Evolutionary conservation across 2,797 vertebrate species (phyloP).

Genomic region (Trematomus bernacchii): DNA sequence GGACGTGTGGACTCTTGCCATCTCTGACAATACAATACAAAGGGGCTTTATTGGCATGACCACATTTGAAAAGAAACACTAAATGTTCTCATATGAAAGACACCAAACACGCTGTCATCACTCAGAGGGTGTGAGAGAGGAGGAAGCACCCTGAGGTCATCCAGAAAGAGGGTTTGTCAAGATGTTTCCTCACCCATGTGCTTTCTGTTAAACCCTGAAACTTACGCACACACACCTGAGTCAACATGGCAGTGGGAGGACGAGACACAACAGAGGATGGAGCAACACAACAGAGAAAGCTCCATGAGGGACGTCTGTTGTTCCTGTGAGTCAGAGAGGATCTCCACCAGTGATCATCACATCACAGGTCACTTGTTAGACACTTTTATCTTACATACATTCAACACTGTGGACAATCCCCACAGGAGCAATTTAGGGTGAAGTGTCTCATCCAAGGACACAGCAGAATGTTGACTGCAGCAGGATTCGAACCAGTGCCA

Average conservation of each 20-base stretch:
- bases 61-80: no score
- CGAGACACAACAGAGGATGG: constrained; percentile 58
- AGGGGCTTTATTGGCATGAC: no score
- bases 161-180: constrained; percentile 34
- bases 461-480: no score
- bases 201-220: constrained; percentile 15
- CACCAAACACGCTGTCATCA: constrained; percentile 39
- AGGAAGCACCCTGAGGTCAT: constrained; percentile 63
- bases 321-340: constrained; percentile 65
- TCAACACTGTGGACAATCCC: no score
- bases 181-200: constrained; percentile 55
- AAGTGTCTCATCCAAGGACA: no score
- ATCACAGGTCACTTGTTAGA: no score
- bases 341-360: constrained; percentile 4
- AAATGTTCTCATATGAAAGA: constrained; percentile 3
- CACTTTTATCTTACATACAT: no score
- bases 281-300: constrained; percentile 24
- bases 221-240: constrained; percentile 60
- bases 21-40: no score
- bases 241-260: constrained; percentile 62
- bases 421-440: no score
- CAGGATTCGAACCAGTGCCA: no score
- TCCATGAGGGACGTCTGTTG: constrained; percentile 46
- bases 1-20: no score
- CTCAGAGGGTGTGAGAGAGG: constrained; percentile 39